Conservation (phyloP, 2,797 vertebrate species). For the Pachyuromys duprasi region DNA sequence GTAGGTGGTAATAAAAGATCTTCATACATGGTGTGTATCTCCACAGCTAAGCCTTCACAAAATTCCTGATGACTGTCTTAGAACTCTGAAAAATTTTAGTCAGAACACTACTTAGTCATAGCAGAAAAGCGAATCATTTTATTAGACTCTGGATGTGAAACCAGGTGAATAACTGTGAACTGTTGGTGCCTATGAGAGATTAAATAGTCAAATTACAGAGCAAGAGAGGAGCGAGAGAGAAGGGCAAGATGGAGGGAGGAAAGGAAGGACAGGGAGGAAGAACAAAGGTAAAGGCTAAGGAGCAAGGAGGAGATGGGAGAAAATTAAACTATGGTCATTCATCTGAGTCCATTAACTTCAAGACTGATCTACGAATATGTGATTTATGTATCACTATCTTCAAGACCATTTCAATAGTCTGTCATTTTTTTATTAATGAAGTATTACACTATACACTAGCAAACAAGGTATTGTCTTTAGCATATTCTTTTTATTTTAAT, state of each 20-base stretch:
- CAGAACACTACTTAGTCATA: not conserved
- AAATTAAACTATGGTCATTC: not conserved
- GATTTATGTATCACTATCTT: not conserved
- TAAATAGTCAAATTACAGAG: not conserved
- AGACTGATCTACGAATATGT: not conserved
- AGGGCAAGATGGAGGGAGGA: no score
- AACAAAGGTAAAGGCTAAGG: no score
- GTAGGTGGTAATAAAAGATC: not conserved
- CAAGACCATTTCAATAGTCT: not conserved
- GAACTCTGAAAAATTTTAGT: not conserved
- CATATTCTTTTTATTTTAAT: not conserved
- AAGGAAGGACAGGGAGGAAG: fast-evolving
- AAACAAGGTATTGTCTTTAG: not conserved
- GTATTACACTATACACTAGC: not conserved
- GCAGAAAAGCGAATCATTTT: not conserved
- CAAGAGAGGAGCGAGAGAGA: not conserved
- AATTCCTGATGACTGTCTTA: not conserved
- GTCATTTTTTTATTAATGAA: not conserved
- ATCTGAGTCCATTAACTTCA: not conserved
- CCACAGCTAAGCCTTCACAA: not conserved
- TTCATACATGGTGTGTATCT: not conserved
- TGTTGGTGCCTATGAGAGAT: not conserved
- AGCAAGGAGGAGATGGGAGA: not conserved
- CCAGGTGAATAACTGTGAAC: not conserved
- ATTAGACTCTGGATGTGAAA: not conserved